Evolutionary conservation across 2,888 invertebrate genomes (phyloP).

Genomic region (Apodemia mormo): DNA sequence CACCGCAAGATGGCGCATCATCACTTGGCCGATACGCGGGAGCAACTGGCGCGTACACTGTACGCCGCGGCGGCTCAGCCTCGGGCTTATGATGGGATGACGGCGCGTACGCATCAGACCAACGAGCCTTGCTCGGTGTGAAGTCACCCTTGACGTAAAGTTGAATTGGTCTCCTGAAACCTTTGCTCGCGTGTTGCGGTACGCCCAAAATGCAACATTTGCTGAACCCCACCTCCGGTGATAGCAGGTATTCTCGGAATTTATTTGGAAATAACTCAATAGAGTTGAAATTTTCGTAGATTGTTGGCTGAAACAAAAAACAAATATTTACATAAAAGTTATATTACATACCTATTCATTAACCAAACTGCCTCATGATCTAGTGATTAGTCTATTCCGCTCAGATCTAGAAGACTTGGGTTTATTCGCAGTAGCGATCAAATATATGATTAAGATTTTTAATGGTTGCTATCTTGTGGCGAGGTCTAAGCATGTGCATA

Average conservation of each 20-base stretch:
- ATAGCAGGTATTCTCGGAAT: conserved; percentile 95
- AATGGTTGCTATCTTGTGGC: too few species aligned
- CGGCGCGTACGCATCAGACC: conserved; percentile 85
- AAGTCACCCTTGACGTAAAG: conserved; percentile 84
- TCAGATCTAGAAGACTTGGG: too few species aligned
- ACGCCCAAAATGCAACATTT: conserved; percentile 93
- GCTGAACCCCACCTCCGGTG: conserved; percentile 94
- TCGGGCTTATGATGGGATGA: conserved; percentile 83
- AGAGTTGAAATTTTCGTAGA: conserved; percentile 91
- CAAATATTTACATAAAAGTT: neutral
- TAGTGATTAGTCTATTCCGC: too few species aligned
- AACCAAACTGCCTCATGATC: too few species aligned
- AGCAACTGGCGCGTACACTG: conserved; percentile 75
- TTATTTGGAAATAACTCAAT: conserved; percentile 95
- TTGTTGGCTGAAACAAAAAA: conserved; percentile 85
- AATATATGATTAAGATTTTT: too few species aligned
- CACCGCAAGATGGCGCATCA: conserved; percentile 77
- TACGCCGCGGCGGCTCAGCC: conserved; percentile 78
- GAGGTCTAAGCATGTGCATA: too few species aligned
- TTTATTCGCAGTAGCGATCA: too few species aligned
- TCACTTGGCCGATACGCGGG: conserved; percentile 76
- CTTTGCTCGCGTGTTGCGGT: conserved; percentile 92
- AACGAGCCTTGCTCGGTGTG: conserved; percentile 83
- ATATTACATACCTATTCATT: neutral
- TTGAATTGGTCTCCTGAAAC: conserved; percentile 92